Base-by-base conservation (phyloP, 1,140 invertebrate species). In the Rhyacophila brunnea region DNA sequence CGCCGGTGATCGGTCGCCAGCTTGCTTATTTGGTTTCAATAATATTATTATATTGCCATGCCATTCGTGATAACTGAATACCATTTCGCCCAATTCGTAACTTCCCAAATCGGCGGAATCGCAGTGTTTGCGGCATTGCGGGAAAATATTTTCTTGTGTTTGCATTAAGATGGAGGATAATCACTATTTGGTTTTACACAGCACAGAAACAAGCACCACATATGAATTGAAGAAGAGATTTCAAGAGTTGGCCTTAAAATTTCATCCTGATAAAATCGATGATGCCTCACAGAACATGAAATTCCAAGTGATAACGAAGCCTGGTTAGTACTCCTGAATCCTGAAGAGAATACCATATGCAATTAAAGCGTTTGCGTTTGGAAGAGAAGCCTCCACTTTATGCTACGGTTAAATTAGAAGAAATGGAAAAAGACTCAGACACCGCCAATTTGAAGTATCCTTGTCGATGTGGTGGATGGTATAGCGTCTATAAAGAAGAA, bases 391-490 rank as follows among this genome's bases (percentile, higher is more conserved):
- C 73, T 47, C 67, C 82, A 52, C 67, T 88, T 10, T 86, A 81
- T 72, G 82, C 81, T n/a, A 77, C 73, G 43, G 68, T 88, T 44
- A 63, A 59, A 18, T 51, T 78, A 11, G 61, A 72, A 1, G 79
- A 87, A n/a, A 72, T 88, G 64, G 64, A 77, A 45, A 70, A 68
- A 52, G 67, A 78, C 52, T 45, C 70, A 11, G 61, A 74, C 28
- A 65, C 74, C 45, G 63, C 71, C 53, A 53, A 67, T 11, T 77
- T 81, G 47, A 72, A 70, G 15, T 87, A 83, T 69, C 71, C 63
- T 6, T 89, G 87, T 68, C 78, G 85, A 68, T 89, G 87, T 74
- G 85, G 86, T 42, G 81, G 80, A 18, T 61, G 72, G 58, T 87
- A 87, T 72, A 67, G 69, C n/a, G 72, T 87, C 34, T 50, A 74